Percentiles rank a stretch among this genome's conserved stretches.
Evolutionary conservation across 2,797 vertebrate species (phyloP).

Genomic region (Acanthornis magna): DNA sequence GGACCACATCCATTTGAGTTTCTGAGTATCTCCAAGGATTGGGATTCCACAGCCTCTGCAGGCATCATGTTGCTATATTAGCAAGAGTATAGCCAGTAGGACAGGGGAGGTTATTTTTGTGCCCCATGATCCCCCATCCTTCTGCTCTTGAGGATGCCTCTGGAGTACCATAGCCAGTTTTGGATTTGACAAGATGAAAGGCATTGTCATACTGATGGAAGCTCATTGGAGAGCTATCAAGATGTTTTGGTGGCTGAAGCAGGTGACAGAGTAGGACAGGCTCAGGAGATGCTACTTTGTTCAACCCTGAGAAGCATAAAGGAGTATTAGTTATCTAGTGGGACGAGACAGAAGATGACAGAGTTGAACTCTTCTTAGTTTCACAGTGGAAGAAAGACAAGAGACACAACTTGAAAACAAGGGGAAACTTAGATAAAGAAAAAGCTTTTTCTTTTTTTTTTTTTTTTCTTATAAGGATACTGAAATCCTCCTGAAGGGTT

Average conservation of each 20-base stretch:
- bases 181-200: neutral
- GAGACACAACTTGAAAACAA: neutral
- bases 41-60: neutral
- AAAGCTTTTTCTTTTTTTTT: no score
- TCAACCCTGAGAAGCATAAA: neutral
- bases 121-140: accelerated
- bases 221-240: neutral
- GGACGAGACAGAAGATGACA: neutral
- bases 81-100: neutral
- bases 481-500: neutral
- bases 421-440: neutral
- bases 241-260: neutral
- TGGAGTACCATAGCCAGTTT: neutral
- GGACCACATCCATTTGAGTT: neutral
- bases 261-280: accelerated
- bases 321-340: neutral
- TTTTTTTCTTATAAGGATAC: neutral
- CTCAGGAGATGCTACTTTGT: neutral
- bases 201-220: accelerated
- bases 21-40: neutral
- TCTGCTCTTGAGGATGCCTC: neutral
- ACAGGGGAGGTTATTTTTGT: neutral
- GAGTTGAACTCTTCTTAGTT: neutral
- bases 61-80: neutral
- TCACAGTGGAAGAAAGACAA: neutral